Evolutionary conservation across 2,113 vertebrate genomes (phyloP).

Genomic region (Parotia lawesii): DNA sequence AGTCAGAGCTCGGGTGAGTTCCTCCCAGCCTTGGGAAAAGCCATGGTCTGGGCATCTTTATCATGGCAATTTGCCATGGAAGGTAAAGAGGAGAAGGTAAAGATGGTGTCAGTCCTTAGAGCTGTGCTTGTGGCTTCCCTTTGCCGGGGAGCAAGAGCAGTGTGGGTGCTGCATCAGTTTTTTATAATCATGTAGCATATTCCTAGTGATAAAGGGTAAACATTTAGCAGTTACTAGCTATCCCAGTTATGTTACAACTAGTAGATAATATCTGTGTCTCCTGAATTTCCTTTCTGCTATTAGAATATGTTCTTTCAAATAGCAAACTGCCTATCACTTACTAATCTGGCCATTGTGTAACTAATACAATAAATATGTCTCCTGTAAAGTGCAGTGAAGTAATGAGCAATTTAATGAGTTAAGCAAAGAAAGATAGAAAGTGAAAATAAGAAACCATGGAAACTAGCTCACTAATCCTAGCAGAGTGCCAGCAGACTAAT

Average conservation of each 20-base stretch:
- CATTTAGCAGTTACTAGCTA: constrained; percentile 28
- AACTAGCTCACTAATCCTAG: constrained; percentile 70
- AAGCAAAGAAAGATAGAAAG: constrained; percentile 74
- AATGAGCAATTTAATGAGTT: constrained; percentile 75
- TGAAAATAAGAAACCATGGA: constrained; percentile 76
- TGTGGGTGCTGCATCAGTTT: rapidly evolving
- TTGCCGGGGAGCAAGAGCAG: neutral
- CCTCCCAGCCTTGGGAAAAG: neutral
- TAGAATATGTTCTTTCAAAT: constrained; percentile 60
- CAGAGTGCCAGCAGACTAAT: constrained; percentile 69
- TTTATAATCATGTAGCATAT: neutral
- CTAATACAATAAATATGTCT: constrained; percentile 76
- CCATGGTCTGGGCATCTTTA: neutral
- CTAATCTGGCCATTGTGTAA: constrained; percentile 72
- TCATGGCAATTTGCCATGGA: neutral
- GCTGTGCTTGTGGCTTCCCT: neutral
- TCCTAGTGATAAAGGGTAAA: constrained; percentile 33
- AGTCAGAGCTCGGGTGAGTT: rapidly evolving
- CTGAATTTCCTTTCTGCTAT: constrained; percentile 63
- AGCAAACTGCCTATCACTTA: constrained; percentile 69
- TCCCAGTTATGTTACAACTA: constrained; percentile 55
- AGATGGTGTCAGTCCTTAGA: neutral
- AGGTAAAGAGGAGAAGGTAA: neutral
- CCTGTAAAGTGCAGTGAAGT: constrained; percentile 72
- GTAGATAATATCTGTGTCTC: constrained; percentile 60